These are phyloP conservation scores for Acanthurus leucopareius DNA, from an alignment of 2,797 vertebrate species.

Conservation along the genomic window DNA sequence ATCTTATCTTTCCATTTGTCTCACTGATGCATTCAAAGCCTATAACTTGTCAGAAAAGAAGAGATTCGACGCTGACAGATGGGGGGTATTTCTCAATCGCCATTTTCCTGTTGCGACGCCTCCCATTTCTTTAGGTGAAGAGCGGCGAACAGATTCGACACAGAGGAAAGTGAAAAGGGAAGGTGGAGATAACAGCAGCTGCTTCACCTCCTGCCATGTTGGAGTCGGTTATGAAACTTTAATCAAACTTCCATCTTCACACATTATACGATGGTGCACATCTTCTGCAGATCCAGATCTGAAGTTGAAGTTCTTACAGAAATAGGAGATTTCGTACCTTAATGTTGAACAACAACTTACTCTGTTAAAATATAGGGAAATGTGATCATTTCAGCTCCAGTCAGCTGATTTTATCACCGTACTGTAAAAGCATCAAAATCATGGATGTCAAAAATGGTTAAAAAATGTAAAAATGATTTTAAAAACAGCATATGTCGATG, in stretches of 20 bases:
- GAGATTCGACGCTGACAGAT: constrained; percentile 38
- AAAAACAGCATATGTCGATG: too few species aligned
- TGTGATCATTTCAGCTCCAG: not conserved
- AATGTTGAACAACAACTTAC: too few species aligned
- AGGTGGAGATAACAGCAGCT: not conserved
- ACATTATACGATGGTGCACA: too few species aligned
- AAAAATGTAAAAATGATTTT: too few species aligned
- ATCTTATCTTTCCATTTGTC: constrained; percentile 37
- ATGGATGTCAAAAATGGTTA: not conserved
- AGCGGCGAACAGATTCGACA: not conserved
- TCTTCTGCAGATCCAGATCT: too few species aligned
- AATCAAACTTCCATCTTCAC: too few species aligned
- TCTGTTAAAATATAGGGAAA: not conserved
- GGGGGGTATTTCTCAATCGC: constrained; percentile 30
- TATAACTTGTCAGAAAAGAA: constrained; percentile 30
- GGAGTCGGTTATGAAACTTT: too few species aligned
- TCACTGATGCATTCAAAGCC: constrained; percentile 49
- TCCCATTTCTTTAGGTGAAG: constrained; percentile 2
- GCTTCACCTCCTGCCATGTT: not conserved
- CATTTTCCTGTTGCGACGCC: constrained; percentile 28
- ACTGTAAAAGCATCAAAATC: not conserved
- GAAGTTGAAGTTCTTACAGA: too few species aligned
- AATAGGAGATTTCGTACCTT: too few species aligned
- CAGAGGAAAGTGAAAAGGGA: constrained; percentile 2
- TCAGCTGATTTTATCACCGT: not conserved